Percentiles rank a stretch among this genome's conserved stretches.
phyloP scores from a whole-genome alignment of 2,113 vertebrate genomes.

The Penelope pileata region DNA sequence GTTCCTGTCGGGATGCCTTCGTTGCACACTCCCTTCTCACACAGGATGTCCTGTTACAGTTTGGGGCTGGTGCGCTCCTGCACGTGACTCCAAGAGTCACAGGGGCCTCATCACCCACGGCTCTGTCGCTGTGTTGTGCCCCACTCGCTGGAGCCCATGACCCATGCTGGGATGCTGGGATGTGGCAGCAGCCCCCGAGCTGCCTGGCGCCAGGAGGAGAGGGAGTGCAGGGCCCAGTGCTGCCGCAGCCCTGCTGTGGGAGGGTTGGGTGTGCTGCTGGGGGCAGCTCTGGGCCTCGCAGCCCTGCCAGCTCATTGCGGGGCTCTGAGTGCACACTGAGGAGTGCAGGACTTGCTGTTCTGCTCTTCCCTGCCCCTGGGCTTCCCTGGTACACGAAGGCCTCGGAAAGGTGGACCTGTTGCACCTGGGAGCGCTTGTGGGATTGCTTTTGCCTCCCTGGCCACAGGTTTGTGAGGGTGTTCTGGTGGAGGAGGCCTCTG shows the following conservation, averaged over 20 bases:
- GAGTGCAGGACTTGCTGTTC: background rate
- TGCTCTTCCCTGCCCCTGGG: background rate
- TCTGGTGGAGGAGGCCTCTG: background rate
- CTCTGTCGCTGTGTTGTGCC: background rate
- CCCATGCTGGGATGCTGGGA: background rate
- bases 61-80: background rate
- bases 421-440: background rate
- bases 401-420: background rate
- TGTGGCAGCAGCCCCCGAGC: too few species aligned
- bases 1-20: background rate
- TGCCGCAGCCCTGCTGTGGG: background rate
- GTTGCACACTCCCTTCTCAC: background rate
- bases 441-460: background rate
- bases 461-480: background rate
- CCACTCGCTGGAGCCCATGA: background rate
- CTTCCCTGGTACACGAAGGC: background rate
- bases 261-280: accelerated
- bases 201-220: background rate
- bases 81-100: accelerated
- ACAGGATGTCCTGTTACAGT: constrained; percentile 38
- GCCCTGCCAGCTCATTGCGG: accelerated
- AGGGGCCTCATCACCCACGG: accelerated
- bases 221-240: background rate
- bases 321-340: background rate
- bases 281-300: background rate